phyloP scores from a whole-genome alignment of 1,140 invertebrate genomes.

The Cepaea nemoralis region DNA sequence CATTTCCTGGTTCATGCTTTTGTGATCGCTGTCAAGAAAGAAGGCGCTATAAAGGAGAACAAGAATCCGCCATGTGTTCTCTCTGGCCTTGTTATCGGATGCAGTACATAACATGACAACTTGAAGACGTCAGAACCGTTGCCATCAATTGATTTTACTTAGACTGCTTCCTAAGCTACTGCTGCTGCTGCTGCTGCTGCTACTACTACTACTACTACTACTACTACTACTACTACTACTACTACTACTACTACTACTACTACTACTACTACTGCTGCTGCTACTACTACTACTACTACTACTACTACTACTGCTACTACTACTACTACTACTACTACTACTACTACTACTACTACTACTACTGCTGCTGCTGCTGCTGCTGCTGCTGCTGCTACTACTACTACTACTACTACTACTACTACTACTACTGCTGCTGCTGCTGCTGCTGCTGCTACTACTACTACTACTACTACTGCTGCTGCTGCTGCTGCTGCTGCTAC shows the following conservation, averaged over 20 bases:
- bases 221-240: conserved; percentile 34
- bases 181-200: conserved; percentile 26
- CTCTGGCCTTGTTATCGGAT: no score
- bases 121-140: no score
- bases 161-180: no score
- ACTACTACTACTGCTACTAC: conserved; percentile 17
- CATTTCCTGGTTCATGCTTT: no score
- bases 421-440: background rate
- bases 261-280: conserved; percentile 28
- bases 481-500: background rate
- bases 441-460: no score
- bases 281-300: background rate
- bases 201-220: conserved; percentile 34
- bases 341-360: conserved; percentile 22
- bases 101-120: no score
- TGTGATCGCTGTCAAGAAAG: no score
- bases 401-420: conserved; percentile 22
- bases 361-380: conserved; percentile 9
- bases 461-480: no score
- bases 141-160: no score
- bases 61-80: no score
- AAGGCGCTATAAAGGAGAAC: no score
- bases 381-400: conserved; percentile 9
- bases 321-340: conserved; percentile 29
- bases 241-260: conserved; percentile 33